Conservation (phyloP, 2,113 vertebrate species). For the Protobothrops flavoviridis region DNA sequence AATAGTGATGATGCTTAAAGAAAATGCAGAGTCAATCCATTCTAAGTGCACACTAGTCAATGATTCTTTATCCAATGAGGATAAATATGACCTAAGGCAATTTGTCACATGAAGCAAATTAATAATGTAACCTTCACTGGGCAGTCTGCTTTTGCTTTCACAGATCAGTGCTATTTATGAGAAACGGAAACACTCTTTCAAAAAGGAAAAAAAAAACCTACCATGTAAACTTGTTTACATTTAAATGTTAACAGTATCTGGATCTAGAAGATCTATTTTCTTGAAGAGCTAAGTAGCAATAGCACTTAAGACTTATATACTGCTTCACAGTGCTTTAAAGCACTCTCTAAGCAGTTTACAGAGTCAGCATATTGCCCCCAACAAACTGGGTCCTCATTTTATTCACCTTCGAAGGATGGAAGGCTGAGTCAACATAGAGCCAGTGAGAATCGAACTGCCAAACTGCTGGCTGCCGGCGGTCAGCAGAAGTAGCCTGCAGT, state of each 20-base stretch:
- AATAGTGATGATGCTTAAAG: background rate
- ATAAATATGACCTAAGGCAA: background rate
- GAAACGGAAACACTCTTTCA: background rate
- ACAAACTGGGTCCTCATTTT: too few species aligned
- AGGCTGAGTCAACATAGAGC: too few species aligned
- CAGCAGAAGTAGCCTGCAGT: too few species aligned
- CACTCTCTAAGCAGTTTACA: too few species aligned
- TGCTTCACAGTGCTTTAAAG: too few species aligned
- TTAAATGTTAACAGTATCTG: background rate
- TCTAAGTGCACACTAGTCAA: background rate
- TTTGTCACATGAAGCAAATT: background rate
- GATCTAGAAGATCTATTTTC: background rate
- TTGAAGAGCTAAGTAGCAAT: background rate
- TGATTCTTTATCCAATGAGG: background rate
- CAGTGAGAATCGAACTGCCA: too few species aligned
- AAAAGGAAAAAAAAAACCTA: fast-evolving
- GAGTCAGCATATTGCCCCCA: too few species aligned
- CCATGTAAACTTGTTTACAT: background rate
- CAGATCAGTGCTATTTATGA: fast-evolving
- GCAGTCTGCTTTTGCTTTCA: background rate
- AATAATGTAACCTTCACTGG: background rate
- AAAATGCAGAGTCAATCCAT: background rate
- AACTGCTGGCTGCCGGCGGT: too few species aligned
- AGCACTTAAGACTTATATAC: too few species aligned
- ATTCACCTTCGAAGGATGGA: too few species aligned